phyloP scores from a whole-genome alignment of 2,113 vertebrate species.

The Puffinus mauretanicus region DNA sequence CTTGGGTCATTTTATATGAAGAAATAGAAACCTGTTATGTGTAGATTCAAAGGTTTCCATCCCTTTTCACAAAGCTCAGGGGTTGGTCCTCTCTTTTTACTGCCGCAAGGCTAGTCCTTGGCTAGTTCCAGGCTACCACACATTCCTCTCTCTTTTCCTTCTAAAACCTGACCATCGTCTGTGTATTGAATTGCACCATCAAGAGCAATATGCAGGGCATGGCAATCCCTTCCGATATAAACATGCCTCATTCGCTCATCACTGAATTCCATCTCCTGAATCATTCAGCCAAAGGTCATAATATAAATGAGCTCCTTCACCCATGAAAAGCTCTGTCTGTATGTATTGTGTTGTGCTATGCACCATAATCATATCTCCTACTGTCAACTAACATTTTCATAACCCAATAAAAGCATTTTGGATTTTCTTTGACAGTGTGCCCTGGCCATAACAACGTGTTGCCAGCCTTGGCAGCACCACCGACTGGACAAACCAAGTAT shows the following conservation, averaged over 20 bases:
- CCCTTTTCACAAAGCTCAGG: background rate
- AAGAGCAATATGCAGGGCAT: background rate
- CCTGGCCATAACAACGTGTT: accelerated
- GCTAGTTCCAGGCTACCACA: background rate
- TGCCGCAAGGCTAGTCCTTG: background rate
- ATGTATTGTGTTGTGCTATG: background rate
- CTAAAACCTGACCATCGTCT: background rate
- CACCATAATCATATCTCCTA: background rate
- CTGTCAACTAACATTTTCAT: background rate
- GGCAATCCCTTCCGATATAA: background rate
- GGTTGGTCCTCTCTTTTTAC: background rate
- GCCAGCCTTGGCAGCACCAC: background rate
- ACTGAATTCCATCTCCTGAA: background rate
- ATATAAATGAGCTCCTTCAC: background rate
- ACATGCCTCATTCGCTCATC: background rate
- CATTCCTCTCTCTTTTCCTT: background rate
- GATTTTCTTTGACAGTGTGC: background rate
- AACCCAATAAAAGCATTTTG: background rate
- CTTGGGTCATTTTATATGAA: background rate
- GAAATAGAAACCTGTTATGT: background rate
- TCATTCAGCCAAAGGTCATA: background rate
- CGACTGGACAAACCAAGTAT: background rate
- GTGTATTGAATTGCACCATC: background rate
- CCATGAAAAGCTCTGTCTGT: background rate
- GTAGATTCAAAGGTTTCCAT: background rate